Evolutionary conservation across 2,113 vertebrate genomes (phyloP), one percentile per base, ranked within the genome.

Genomic region (Syngnathus floridae): DNA sequence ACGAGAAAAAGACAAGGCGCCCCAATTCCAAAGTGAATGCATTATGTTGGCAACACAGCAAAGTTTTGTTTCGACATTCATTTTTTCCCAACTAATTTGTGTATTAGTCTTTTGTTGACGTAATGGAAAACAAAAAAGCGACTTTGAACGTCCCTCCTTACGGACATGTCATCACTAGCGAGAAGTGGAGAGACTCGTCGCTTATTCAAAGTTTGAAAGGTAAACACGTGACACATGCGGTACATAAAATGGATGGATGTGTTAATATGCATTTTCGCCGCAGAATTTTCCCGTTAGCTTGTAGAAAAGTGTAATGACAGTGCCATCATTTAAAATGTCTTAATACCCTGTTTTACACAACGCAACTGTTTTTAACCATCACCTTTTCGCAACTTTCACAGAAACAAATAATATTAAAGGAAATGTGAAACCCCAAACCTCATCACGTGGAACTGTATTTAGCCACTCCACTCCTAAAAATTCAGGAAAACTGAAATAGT

Each of bases 101-200:
- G 7, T 61, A 14, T 41, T 40, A 1, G 57, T 3, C 9, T 37
- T 40, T 21, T 21, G 59, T 7, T 0, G 5, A 41, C 59, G 6
- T 14, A 6, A 61, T 61, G 59, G 59, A 61, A 26, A 1, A 7
- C 59, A 45, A 61, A 16, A 61, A 61, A 45, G 38, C 59, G 11
- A 43, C 40, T 26, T 43, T 61, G 38, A 43, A 21, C 0, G 56
- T 86, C 17, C 88, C 86, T 19, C 94, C 94, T 0, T 89, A 86
- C 0, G 95, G 95, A 16, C 93, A 97, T 0, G 14, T 94, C 0
- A 71, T 97, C 49, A 88, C 88, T 68, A 85, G 74, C 48, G 91
- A 94, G 68, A 96, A 91, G 66, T 98, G 95, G 95, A 93, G 92
- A 57, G 90, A 89, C 1, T 93, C 94, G 0, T 74, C 88, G 14